phyloP scores from a whole-genome alignment of 2,113 vertebrate genomes.

The Tupaia tana region DNA sequence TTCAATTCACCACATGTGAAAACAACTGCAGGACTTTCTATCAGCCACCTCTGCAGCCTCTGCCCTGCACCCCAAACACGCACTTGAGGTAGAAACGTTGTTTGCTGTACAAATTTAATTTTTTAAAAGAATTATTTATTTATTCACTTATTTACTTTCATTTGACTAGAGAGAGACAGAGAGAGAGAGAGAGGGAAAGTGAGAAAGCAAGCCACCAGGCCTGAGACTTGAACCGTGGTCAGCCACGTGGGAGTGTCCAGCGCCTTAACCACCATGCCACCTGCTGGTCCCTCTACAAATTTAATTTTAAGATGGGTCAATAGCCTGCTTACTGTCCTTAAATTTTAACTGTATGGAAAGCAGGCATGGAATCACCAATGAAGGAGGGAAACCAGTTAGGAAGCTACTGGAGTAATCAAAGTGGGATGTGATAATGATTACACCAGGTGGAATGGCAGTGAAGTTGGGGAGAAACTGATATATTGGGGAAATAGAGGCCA shows the following conservation, averaged over 20 bases:
- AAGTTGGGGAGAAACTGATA: background rate
- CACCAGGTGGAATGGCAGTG: background rate
- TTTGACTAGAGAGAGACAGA: too few species aligned
- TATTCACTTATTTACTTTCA: too few species aligned
- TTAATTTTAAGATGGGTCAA: constrained; percentile 53
- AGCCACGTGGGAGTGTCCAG: too few species aligned
- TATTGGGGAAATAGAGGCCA: background rate
- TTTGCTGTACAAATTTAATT: constrained; percentile 28
- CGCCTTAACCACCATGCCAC: too few species aligned
- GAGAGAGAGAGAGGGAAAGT: too few species aligned
- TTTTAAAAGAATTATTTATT: background rate
- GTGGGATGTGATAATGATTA: background rate
- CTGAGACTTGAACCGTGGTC: too few species aligned
- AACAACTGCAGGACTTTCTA: background rate
- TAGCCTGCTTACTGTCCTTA: background rate
- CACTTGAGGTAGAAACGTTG: background rate
- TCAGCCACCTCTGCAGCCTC: background rate
- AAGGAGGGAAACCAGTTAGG: constrained; percentile 19
- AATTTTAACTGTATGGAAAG: background rate
- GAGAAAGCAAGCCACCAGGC: too few species aligned
- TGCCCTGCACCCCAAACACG: background rate
- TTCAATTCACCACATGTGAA: background rate
- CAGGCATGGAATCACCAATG: background rate
- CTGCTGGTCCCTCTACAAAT: background rate
- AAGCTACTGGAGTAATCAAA: background rate